phyloP scores from a whole-genome alignment of 2,797 vertebrate genomes.

The Petrocephalus schoutedeni region DNA sequence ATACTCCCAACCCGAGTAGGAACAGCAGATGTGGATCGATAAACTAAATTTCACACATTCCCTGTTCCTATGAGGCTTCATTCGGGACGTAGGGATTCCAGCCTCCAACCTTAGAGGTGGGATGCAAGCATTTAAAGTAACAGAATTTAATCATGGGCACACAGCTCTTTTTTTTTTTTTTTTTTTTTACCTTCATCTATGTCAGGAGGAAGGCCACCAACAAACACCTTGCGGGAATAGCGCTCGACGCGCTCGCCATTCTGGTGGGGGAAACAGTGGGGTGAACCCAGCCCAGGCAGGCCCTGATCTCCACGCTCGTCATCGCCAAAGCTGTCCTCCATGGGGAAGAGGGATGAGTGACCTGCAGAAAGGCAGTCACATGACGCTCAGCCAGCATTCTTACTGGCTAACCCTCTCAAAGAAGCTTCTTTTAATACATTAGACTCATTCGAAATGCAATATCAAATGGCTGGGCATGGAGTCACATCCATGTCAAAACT shows the following conservation, averaged over 20 bases:
- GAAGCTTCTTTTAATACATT: not conserved
- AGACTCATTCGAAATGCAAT: not conserved
- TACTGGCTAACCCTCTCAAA: not conserved
- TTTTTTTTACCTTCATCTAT: slow-evolving; percentile 86
- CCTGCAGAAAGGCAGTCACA: slow-evolving; percentile 55
- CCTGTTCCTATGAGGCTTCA: not conserved
- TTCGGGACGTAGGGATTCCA: not conserved
- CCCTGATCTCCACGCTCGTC: slow-evolving; percentile 91
- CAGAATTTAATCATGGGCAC: not conserved
- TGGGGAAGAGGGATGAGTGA: slow-evolving; percentile 96
- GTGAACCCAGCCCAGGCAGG: slow-evolving; percentile 84
- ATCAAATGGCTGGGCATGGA: not conserved
- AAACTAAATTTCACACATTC: not conserved
- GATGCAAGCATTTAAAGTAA: not conserved
- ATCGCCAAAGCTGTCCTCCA: slow-evolving; percentile 96
- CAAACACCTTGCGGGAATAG: slow-evolving; percentile 96
- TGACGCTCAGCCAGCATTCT: not conserved
- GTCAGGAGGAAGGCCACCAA: slow-evolving; percentile 91
- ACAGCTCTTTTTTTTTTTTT: not conserved
- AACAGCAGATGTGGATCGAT: not conserved
- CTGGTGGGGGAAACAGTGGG: slow-evolving; percentile 96
- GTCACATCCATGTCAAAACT: not conserved
- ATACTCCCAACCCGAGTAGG: not conserved
- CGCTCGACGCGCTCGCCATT: slow-evolving; percentile 98
- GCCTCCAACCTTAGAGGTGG: not conserved